Percentiles rank a stretch among this genome's conserved stretches.
These are phyloP conservation scores for Picathartes gymnocephalus DNA, from an alignment of 2,113 vertebrate species.

Conservation along the genomic window DNA sequence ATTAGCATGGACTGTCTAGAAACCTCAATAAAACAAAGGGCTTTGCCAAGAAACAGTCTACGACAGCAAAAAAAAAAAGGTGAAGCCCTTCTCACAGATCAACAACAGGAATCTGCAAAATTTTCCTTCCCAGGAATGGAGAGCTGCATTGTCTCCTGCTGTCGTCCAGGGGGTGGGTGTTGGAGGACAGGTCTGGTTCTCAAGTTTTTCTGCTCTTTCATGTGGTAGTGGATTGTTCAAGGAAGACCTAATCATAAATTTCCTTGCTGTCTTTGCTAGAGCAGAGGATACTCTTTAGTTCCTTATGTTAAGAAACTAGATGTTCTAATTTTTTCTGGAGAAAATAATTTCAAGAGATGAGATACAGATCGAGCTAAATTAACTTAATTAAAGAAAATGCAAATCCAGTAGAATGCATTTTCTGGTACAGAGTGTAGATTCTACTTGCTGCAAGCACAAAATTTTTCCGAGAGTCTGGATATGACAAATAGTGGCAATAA, in stretches of 20 bases:
- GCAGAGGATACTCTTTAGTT: neutral
- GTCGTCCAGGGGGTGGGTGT: neutral
- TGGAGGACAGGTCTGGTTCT: neutral
- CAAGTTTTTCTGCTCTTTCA: neutral
- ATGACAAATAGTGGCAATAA: neutral
- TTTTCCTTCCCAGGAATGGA: neutral
- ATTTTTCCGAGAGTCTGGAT: neutral
- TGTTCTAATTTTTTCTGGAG: conserved; percentile 5
- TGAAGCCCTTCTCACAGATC: neutral
- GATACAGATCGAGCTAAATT: neutral
- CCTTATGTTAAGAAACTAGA: neutral
- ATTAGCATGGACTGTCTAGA: neutral
- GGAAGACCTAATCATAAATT: neutral
- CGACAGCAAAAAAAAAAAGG: neutral
- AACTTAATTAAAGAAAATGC: conserved; percentile 34
- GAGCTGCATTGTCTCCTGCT: neutral
- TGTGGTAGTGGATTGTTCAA: neutral
- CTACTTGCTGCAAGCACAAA: neutral
- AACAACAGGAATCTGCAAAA: neutral
- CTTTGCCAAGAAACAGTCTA: neutral
- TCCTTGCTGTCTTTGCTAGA: neutral
- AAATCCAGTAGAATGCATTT: neutral
- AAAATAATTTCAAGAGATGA: neutral
- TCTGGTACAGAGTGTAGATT: neutral
- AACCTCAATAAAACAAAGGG: neutral